Base-by-base conservation (phyloP, 64 coral and sea anemone species). In the Acropora tenuis region DNA sequence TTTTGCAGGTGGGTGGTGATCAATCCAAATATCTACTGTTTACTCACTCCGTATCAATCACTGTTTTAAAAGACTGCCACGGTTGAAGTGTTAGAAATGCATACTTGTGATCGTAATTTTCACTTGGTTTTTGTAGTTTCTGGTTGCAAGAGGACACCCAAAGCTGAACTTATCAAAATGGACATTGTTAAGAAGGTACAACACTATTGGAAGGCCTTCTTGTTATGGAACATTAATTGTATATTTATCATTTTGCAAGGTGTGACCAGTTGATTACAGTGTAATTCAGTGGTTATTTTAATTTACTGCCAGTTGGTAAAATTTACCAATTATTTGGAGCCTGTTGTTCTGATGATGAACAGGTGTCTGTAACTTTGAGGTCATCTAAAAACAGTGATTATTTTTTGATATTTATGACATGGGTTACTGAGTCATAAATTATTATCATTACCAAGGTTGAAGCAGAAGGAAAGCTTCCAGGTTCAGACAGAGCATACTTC, bases 181-280 rank as follows among this genome's bases (percentile, higher is more conserved):
- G 88, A 97, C 72, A 94, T 97, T 88, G 88, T 97, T 7, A 97
- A 94, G 82, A 97, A 97, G 95, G 95, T 97, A 97, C 47, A 1
- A 69, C 11, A 15, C 10, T 2, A 15, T 55, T 55, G 52, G 52
- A 55, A 55, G 9, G 60, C 13, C 60, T 63, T 63, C 10, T 63
- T 63, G 3, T 63, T 13, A 63, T 0, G 0, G 60, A 63, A 12
- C 30, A 30, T 30, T 30, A 0, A 30, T 30, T 30, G 30, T 30
- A 30, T 30, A 30, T 30, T 30, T 30, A 30, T 30, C 30, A 30
- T 30, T 30, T 30, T 30, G 30, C 30, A 30, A 30, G 30, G 30
- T 30, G 30, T 30, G 30, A 30, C 0, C 30, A 30, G 30, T 30
- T 30, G 30, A 30, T 30, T 30, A 30, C 30, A 30, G 30, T 30